phyloP scores from a whole-genome alignment of 2,113 vertebrate species.

The Orthochromis indermauri region DNA sequence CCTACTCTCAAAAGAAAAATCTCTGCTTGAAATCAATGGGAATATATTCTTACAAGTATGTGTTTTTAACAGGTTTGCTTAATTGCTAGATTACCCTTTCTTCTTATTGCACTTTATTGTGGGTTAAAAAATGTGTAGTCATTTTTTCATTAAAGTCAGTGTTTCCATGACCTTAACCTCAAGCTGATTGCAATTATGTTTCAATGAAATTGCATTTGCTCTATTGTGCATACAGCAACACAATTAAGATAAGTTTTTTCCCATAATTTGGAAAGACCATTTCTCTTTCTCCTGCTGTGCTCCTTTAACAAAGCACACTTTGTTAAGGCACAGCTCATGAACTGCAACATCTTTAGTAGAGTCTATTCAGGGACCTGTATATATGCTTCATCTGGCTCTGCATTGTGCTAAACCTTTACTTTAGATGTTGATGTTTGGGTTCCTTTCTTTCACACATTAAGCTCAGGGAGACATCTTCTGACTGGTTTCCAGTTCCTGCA shows the following conservation, averaged over 20 bases:
- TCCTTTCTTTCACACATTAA: background rate
- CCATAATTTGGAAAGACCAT: background rate
- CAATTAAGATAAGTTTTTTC: background rate
- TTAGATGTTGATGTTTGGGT: background rate
- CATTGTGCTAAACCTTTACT: background rate
- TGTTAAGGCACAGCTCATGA: background rate
- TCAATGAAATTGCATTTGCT: background rate
- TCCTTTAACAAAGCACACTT: background rate
- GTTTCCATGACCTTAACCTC: background rate
- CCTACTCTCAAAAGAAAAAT: background rate
- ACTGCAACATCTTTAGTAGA: background rate
- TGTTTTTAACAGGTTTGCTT: background rate
- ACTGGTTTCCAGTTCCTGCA: background rate
- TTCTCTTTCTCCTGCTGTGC: background rate
- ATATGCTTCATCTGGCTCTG: background rate
- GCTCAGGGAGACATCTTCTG: background rate
- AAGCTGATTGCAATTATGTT: background rate
- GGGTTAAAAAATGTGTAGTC: background rate
- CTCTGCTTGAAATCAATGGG: background rate
- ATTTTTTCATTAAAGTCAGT: background rate
- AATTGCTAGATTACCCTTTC: background rate
- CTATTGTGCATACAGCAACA: background rate
- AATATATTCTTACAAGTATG: background rate
- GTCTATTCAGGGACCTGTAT: background rate
- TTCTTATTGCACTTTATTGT: background rate